Conservation (phyloP, 2,888 invertebrate genomes). For the Uropetala carovei region DNA sequence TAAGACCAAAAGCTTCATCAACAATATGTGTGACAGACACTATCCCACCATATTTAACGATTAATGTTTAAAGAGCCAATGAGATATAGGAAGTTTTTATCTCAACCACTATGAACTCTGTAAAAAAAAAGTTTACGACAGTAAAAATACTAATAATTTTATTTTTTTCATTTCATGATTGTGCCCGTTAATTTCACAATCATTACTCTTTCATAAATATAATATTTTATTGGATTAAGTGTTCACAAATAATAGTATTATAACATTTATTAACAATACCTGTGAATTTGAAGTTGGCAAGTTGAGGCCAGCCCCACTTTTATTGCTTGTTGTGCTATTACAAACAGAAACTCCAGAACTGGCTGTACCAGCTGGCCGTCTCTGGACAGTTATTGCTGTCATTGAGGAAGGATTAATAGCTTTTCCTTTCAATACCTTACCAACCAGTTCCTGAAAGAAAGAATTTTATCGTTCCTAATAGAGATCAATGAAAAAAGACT, state of each 20-base stretch:
- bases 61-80: too few relatives aligned
- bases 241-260: neutral
- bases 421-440: slow-evolving; percentile 73
- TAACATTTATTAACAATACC: slow-evolving; percentile 7
- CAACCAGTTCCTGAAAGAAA: slow-evolving; percentile 72
- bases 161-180: too few relatives aligned
- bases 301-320: slow-evolving; percentile 57
- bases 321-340: slow-evolving; percentile 45
- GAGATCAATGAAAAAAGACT: neutral
- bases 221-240: neutral
- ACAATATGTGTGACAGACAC: too few relatives aligned
- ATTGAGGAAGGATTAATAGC: slow-evolving; percentile 64
- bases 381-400: slow-evolving; percentile 66
- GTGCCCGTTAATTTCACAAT: too few relatives aligned
- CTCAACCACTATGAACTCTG: too few relatives aligned
- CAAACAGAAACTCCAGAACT: neutral
- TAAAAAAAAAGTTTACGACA: too few relatives aligned
- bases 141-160: too few relatives aligned
- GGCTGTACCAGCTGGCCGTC: slow-evolving; percentile 30
- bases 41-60: too few relatives aligned
- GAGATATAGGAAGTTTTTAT: too few relatives aligned
- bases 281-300: slow-evolving; percentile 60
- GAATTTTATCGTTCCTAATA: too few relatives aligned
- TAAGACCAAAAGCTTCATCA: too few relatives aligned
- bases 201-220: too few relatives aligned